Evolutionary conservation across 2,888 invertebrate genomes (phyloP).

Genomic region (Barypeithes pellucidus): DNA sequence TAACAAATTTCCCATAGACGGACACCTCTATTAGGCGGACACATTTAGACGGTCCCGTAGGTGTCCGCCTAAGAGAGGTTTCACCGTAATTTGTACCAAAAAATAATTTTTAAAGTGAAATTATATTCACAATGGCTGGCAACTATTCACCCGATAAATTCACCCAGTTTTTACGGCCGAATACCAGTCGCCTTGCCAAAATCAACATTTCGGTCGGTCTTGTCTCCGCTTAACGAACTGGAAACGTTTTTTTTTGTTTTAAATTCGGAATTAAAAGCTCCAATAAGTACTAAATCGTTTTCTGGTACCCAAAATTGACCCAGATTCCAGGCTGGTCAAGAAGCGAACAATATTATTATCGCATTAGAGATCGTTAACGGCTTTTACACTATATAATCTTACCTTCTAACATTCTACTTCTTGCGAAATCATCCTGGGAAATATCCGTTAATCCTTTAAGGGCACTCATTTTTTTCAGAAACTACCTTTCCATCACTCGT

Average conservation of each 20-base stretch:
- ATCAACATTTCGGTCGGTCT: conserved; percentile 12
- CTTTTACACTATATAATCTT: conserved; percentile 40
- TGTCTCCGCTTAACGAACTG: conserved; percentile 16
- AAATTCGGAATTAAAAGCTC: conserved; percentile 13
- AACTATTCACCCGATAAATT: background rate
- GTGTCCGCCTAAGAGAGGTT: no score
- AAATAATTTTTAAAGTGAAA: background rate
- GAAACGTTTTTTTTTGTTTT: conserved; percentile 20
- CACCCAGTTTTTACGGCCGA: conserved; percentile 16
- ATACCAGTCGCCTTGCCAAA: conserved; percentile 6
- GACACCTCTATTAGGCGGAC: no score
- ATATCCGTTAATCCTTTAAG: conserved; percentile 61
- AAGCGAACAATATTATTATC: conserved; percentile 16
- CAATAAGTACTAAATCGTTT: conserved; percentile 5
- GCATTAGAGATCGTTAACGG: background rate
- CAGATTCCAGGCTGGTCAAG: conserved; percentile 20
- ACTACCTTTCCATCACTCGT: conserved; percentile 13
- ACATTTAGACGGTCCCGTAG: no score
- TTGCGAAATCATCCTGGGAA: conserved; percentile 64
- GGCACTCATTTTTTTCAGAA: conserved; percentile 60
- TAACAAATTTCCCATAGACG: no score
- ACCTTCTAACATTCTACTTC: conserved; percentile 66
- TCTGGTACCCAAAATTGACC: conserved; percentile 17
- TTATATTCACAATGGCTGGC: background rate
- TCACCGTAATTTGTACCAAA: no score